A percentile compares a stretch with the other conserved stretches of the same genome.
Evolutionary conservation across 2,888 invertebrate species (phyloP).

Genomic region (Meganola albula): DNA sequence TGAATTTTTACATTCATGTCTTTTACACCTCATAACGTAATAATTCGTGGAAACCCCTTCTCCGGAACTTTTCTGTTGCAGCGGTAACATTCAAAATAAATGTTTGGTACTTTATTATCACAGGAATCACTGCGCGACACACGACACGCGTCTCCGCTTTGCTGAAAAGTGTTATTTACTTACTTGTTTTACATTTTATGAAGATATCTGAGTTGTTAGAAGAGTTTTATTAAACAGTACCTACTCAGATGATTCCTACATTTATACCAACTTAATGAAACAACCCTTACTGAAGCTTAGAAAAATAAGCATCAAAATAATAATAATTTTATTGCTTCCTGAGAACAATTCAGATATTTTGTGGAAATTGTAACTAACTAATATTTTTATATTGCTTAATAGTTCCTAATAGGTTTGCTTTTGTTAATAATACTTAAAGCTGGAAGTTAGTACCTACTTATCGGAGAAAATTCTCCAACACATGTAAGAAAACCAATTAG

Average conservation of each 20-base stretch:
- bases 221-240: background rate
- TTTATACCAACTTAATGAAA: too few relatives aligned
- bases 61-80: constrained; percentile 67
- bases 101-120: constrained; percentile 70
- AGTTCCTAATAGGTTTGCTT: too few relatives aligned
- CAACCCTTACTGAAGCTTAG: too few relatives aligned
- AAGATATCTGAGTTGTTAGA: background rate
- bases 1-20: constrained; percentile 77
- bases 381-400: too few relatives aligned
- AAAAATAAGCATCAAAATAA: too few relatives aligned
- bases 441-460: too few relatives aligned
- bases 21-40: constrained; percentile 78
- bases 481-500: constrained; percentile 35
- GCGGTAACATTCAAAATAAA: constrained; percentile 72
- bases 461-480: too few relatives aligned
- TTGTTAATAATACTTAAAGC: too few relatives aligned
- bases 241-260: too few relatives aligned
- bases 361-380: too few relatives aligned
- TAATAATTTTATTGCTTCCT: too few relatives aligned
- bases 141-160: constrained; percentile 31
- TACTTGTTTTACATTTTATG: constrained; percentile 12
- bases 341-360: too few relatives aligned
- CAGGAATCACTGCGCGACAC: constrained; percentile 40
- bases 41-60: constrained; percentile 67
- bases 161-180: constrained; percentile 29